These are phyloP conservation scores for Columba guinea DNA, from an alignment of 2,797 vertebrate genomes.

Conservation along the genomic window DNA sequence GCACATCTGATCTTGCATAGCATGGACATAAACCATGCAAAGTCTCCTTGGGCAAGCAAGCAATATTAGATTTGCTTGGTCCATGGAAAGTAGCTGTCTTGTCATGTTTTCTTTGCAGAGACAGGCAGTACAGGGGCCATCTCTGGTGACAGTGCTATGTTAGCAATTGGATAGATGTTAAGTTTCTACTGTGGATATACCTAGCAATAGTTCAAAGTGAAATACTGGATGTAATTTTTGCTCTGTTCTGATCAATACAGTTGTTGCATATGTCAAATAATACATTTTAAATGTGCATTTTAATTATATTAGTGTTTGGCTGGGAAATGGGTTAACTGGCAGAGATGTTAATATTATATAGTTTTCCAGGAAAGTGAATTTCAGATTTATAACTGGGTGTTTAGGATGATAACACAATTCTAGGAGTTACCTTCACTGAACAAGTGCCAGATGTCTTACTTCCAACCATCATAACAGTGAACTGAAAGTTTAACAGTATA, in stretches of 20 bases:
- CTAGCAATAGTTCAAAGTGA: neutral
- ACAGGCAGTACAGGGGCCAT: neutral
- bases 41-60: slow-evolving; percentile 14
- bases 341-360: neutral
- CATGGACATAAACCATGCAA: neutral
- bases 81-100: neutral
- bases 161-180: neutral
- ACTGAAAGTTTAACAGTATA: neutral
- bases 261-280: neutral
- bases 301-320: neutral
- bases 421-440: neutral
- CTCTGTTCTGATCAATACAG: neutral
- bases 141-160: neutral
- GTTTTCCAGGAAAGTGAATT: neutral
- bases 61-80: neutral
- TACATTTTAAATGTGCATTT: neutral
- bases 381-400: neutral
- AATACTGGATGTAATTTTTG: neutral
- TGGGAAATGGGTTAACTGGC: neutral
- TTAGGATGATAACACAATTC: neutral
- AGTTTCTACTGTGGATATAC: neutral
- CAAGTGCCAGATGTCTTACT: neutral
- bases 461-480: neutral
- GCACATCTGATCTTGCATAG: neutral
- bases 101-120: neutral